Percentiles rank a stretch among this genome's conserved stretches.
These are phyloP conservation scores for Aplodontia rufa DNA, from an alignment of 2,113 vertebrate genomes.

Conservation along the genomic window DNA sequence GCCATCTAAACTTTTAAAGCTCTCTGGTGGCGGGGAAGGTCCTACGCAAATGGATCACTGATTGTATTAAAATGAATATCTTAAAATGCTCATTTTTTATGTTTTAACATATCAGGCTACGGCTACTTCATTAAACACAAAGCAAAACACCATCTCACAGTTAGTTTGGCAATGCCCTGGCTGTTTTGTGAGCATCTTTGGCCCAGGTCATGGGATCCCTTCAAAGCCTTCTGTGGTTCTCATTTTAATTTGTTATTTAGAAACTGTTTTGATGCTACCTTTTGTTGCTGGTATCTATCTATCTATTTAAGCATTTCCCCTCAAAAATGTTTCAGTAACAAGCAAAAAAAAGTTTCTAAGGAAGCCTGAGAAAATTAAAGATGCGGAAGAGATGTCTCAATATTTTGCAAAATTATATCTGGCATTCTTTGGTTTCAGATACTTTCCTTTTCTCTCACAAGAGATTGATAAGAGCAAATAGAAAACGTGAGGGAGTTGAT, in stretches of 20 bases:
- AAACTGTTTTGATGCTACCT: not conserved
- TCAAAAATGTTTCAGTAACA: not conserved
- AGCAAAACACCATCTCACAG: not conserved
- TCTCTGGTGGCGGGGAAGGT: constrained; percentile 3
- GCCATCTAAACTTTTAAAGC: constrained; percentile 47
- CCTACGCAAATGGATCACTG: constrained; percentile 52
- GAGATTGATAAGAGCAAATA: not conserved
- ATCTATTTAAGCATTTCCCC: not conserved
- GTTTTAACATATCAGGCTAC: not conserved
- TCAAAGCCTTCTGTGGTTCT: not conserved
- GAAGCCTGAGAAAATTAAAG: not conserved
- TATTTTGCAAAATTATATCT: not conserved
- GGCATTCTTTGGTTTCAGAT: not conserved
- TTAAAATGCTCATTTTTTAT: constrained; percentile 53
- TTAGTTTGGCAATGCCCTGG: not conserved
- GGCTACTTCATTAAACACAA: constrained; percentile 47
- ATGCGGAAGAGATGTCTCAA: not conserved
- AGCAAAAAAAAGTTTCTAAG: constrained; percentile 35
- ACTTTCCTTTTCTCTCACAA: not conserved
- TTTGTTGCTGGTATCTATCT: not conserved
- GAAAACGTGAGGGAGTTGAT: not conserved
- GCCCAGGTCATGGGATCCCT: not conserved
- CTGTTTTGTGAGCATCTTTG: not conserved
- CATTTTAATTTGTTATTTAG: constrained; percentile 10
- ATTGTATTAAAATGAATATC: constrained; percentile 34